Evolutionary conservation across 2,113 vertebrate genomes (phyloP).

Genomic region (mouse (Mus musculus)): DNA sequence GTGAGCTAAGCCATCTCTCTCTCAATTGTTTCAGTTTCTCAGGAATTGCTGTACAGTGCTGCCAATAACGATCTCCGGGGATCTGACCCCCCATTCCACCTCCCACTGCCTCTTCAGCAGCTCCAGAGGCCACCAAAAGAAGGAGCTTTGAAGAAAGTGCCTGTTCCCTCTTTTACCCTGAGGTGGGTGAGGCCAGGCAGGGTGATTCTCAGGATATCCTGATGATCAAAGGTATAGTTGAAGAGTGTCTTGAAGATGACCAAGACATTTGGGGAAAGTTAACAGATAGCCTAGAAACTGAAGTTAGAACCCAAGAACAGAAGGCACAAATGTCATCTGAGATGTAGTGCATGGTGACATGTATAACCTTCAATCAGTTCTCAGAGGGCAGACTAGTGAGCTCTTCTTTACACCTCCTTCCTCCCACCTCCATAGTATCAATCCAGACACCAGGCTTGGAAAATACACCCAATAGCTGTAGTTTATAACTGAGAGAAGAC

Average conservation of each 20-base stretch:
- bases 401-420: not conserved
- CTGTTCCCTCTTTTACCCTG: conserved; percentile 77
- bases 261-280: conserved; percentile 69
- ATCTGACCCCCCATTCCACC: conserved; percentile 80
- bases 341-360: not conserved
- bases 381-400: not conserved
- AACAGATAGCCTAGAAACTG: conserved; percentile 60
- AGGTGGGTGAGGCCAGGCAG: conserved; percentile 82
- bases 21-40: conserved; percentile 82
- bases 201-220: conserved; percentile 81
- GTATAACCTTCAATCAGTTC: not conserved
- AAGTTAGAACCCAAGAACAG: conserved; percentile 60
- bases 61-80: conserved; percentile 79
- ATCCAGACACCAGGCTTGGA: not conserved
- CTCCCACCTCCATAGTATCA: not conserved
- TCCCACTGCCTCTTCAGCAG: conserved; percentile 80
- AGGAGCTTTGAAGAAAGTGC: conserved; percentile 80
- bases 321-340: conserved; percentile 49
- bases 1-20: conserved; percentile 80
- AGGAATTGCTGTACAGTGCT: conserved; percentile 78
- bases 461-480: not conserved
- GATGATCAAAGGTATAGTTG: conserved; percentile 78
- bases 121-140: conserved; percentile 79
- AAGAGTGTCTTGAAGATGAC: conserved; percentile 78
- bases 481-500: conserved; percentile 48